These are phyloP conservation scores for Montifringilla adamsi DNA, from an alignment of 2,113 vertebrate species.

Conservation along the genomic window DNA sequence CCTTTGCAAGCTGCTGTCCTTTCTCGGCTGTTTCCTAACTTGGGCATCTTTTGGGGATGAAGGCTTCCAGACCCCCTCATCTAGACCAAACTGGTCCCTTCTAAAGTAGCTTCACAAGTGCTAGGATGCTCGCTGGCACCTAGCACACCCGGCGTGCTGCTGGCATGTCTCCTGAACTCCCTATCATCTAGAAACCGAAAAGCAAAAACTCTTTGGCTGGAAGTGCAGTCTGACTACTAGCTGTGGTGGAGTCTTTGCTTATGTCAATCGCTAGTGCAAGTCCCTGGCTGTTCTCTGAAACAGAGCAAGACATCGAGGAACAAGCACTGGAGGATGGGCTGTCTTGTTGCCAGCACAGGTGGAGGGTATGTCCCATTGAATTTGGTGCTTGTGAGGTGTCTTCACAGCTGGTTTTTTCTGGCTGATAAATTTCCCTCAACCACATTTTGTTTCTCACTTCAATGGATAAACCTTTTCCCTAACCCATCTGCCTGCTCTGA, in stretches of 20 bases:
- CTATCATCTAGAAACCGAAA: conserved; percentile 24
- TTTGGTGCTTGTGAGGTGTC: neutral
- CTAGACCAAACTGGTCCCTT: neutral
- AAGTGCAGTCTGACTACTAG: neutral
- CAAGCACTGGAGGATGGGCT: fast-evolving
- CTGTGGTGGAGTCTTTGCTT: neutral
- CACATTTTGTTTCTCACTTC: neutral
- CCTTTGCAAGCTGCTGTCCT: neutral
- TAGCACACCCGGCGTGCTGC: fast-evolving
- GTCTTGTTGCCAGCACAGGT: neutral
- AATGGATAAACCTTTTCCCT: neutral
- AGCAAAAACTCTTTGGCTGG: neutral
- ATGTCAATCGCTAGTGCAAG: neutral
- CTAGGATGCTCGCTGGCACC: fast-evolving
- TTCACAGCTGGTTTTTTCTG: neutral
- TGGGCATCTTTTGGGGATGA: neutral
- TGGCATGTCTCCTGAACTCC: neutral
- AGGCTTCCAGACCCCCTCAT: neutral
- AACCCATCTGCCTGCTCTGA: neutral
- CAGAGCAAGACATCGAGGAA: neutral
- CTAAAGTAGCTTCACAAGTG: neutral
- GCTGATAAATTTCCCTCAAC: neutral
- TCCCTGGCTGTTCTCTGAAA: neutral
- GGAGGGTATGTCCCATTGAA: neutral
- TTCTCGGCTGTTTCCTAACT: neutral